These are phyloP conservation scores for Lasioglossum oenotherae DNA, from an alignment of 2,888 invertebrate species.

Conservation along the genomic window DNA sequence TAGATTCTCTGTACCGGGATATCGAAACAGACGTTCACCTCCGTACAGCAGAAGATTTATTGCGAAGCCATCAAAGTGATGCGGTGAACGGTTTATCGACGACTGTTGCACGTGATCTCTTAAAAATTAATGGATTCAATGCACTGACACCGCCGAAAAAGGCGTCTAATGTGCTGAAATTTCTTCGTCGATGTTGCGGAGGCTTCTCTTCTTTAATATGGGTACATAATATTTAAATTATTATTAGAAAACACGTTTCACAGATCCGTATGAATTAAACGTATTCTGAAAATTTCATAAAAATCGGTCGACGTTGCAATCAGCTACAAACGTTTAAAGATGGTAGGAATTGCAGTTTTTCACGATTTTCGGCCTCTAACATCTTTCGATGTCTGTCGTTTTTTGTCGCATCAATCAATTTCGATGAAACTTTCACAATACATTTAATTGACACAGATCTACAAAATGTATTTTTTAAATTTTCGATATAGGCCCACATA, in stretches of 20 bases:
- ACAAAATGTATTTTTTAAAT: no score
- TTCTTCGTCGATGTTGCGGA: slow-evolving; percentile 91
- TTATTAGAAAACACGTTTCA: not conserved
- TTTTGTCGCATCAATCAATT: no score
- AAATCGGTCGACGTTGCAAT: no score
- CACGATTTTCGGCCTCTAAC: no score
- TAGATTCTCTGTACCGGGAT: slow-evolving; percentile 65
- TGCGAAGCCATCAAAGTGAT: slow-evolving; percentile 64
- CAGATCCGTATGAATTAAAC: no score
- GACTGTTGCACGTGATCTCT: slow-evolving; percentile 86
- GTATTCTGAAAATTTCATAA: no score
- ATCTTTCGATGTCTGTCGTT: no score
- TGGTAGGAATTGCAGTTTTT: no score
- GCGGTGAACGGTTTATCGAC: slow-evolving; percentile 86
- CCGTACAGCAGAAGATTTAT: slow-evolving; percentile 57
- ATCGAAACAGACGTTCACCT: slow-evolving; percentile 73
- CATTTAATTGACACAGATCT: no score
- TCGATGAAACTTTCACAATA: no score
- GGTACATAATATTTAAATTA: slow-evolving; percentile 52
- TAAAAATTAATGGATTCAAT: slow-evolving; percentile 88
- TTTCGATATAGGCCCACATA: no score
- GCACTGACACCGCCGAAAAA: slow-evolving; percentile 89
- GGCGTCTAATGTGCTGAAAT: slow-evolving; percentile 88
- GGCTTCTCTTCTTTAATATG: slow-evolving; percentile 74
- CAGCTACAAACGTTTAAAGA: no score